Percentiles rank a stretch among this genome's conserved stretches.
Conservation (phyloP, 2,113 vertebrate species). For the Orientallactaga bullata region DNA sequence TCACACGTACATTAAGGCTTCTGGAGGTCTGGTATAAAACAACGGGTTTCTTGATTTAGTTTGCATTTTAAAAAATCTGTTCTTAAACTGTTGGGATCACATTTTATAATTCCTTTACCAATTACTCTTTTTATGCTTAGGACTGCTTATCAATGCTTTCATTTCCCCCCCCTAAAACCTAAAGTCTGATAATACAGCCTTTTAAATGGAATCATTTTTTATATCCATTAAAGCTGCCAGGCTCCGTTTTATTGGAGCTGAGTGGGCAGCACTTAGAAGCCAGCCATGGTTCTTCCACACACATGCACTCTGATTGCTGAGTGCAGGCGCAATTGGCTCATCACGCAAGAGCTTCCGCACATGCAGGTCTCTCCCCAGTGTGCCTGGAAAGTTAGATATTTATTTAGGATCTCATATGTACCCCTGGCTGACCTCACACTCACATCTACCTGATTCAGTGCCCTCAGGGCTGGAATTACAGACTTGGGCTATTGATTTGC, state of each 20-base stretch:
- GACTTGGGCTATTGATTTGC: neutral
- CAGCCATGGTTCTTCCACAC: neutral
- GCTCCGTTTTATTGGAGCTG: constrained; percentile 9
- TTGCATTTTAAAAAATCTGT: constrained; percentile 35
- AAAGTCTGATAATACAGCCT: constrained; percentile 38
- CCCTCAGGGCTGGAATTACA: neutral
- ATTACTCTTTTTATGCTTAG: constrained; percentile 16
- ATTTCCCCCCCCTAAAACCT: constrained; percentile 10
- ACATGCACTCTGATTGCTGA: neutral
- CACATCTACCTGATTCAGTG: neutral
- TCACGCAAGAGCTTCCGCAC: accelerated
- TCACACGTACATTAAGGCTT: constrained; percentile 87
- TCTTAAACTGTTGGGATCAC: constrained; percentile 43
- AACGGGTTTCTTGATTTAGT: constrained; percentile 59
- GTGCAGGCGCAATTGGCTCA: accelerated
- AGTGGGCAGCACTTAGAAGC: neutral
- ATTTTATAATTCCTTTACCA: constrained; percentile 44
- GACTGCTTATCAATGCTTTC: constrained; percentile 45
- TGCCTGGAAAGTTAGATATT: neutral
- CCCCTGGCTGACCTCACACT: neutral
- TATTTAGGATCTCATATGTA: neutral
- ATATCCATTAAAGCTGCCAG: constrained; percentile 61
- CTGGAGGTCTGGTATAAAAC: constrained; percentile 87
- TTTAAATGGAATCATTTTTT: constrained; percentile 63
- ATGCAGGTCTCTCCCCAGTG: neutral